A percentile compares a stretch with the other conserved stretches of the same genome.
These are phyloP conservation scores for Celastrina argiolus DNA, from an alignment of 2,888 invertebrate genomes.

Conservation along the genomic window DNA sequence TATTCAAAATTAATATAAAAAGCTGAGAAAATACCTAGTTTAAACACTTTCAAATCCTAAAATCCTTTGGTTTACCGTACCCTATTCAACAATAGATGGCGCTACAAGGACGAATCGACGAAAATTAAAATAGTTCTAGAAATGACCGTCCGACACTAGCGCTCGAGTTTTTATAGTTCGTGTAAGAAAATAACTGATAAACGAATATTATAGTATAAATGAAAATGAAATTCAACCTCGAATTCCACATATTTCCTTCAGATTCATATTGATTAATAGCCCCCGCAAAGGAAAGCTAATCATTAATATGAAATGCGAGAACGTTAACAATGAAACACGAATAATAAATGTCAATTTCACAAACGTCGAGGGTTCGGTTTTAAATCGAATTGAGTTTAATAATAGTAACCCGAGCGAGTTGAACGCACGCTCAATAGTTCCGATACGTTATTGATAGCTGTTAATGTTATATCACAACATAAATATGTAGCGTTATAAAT, in stretches of 20 bases:
- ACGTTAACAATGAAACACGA: conserved; percentile 77
- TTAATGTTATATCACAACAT: conserved; percentile 37
- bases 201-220: too few species aligned
- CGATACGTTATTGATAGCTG: conserved; percentile 64
- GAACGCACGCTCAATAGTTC: conserved; percentile 72
- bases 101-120: conserved; percentile 41
- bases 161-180: conserved; percentile 35
- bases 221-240: not conserved
- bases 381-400: conserved; percentile 77
- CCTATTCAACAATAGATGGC: conserved; percentile 69
- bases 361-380: conserved; percentile 75
- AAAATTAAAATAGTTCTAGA: conserved; percentile 44
- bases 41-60: not conserved
- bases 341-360: conserved; percentile 78
- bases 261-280: conserved; percentile 30
- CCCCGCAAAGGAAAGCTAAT: conserved; percentile 68
- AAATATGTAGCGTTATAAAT: conserved; percentile 7
- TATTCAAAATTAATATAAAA: too few species aligned
- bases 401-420: conserved; percentile 74
- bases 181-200: not conserved
- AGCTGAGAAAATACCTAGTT: not conserved
- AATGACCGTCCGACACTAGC: conserved; percentile 43
- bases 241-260: conserved; percentile 32
- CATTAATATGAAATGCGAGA: conserved; percentile 75
- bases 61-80: not conserved